Conservation (phyloP, 2,888 invertebrate species). For the Halocaridina rubra region DNA sequence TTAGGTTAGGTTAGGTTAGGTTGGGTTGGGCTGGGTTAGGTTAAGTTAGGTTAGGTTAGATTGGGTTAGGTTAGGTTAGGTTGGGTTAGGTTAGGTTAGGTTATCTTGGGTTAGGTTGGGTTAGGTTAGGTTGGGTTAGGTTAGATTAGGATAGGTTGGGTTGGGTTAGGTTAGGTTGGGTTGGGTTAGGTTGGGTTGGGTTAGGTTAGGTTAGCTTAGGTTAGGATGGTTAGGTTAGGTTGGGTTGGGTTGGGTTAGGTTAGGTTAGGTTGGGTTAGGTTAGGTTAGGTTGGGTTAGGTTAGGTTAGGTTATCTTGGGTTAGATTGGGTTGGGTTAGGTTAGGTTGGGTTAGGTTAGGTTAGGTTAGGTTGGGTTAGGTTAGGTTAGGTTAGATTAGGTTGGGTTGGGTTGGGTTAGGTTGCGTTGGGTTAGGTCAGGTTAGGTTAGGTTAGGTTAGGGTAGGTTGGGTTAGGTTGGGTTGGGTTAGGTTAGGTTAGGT, state of each 20-base stretch:
- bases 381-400: conserved; percentile 14
- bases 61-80: conserved; percentile 9
- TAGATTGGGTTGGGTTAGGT: neutral
- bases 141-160: neutral
- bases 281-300: conserved; percentile 13
- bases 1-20: no score
- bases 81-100: no score
- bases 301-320: no score
- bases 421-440: no score
- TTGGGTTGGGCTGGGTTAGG: no score
- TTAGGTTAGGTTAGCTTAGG: conserved; percentile 1
- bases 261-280: conserved; percentile 14
- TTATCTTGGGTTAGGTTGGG: conserved; percentile 19
- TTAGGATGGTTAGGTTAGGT: no score
- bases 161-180: neutral
- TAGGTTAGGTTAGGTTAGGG: no score
- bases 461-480: no score
- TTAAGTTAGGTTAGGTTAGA: neutral
- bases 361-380: conserved; percentile 2
- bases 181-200: conserved; percentile 11
- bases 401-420: conserved; percentile 15
- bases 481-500: no score
- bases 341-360: neutral
- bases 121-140: conserved; percentile 15
- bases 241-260: conserved; percentile 16